Conservation (phyloP, 2,888 invertebrate species). For the Lydus trimaculatus region DNA sequence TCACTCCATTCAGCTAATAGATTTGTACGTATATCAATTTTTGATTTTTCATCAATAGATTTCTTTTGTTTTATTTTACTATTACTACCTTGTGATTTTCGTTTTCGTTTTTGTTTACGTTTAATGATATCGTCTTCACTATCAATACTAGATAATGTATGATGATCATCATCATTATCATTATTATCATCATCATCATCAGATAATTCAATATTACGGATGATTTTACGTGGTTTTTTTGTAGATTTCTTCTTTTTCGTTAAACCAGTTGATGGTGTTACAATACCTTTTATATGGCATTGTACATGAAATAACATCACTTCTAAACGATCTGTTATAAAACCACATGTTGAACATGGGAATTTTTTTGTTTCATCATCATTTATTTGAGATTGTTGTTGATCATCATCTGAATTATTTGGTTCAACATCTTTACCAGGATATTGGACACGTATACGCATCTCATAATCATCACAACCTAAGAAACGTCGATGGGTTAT, state of each 20-base stretch:
- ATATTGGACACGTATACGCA: conserved; percentile 69
- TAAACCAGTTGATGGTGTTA: conserved; percentile 42
- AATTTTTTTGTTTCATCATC: conserved; percentile 41
- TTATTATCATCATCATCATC: conserved; percentile 16
- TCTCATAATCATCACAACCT: conserved; percentile 65
- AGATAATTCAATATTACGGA: conserved; percentile 22
- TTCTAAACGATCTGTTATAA: conserved; percentile 73
- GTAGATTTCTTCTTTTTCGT: conserved; percentile 39
- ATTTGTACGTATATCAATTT: conserved; percentile 68
- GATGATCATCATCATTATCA: neutral
- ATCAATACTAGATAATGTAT: conserved; percentile 29
- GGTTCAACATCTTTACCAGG: conserved; percentile 53
- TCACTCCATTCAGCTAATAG: conserved; percentile 83
- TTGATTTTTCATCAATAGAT: conserved; percentile 19
- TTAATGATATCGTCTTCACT: conserved; percentile 37
- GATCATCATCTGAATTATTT: conserved; percentile 41
- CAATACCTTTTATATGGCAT: conserved; percentile 67
- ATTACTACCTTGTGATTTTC: conserved; percentile 31
- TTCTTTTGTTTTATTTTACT: conserved; percentile 47
- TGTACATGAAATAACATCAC: conserved; percentile 78
- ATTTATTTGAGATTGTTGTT: conserved; percentile 39
- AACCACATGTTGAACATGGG: conserved; percentile 54
- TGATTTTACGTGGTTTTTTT: conserved; percentile 29
- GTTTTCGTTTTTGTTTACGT: conserved; percentile 40
- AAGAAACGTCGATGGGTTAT: conserved; percentile 64